Conservation (phyloP, 2,797 vertebrate genomes). For the Amblyraja radiata region DNA sequence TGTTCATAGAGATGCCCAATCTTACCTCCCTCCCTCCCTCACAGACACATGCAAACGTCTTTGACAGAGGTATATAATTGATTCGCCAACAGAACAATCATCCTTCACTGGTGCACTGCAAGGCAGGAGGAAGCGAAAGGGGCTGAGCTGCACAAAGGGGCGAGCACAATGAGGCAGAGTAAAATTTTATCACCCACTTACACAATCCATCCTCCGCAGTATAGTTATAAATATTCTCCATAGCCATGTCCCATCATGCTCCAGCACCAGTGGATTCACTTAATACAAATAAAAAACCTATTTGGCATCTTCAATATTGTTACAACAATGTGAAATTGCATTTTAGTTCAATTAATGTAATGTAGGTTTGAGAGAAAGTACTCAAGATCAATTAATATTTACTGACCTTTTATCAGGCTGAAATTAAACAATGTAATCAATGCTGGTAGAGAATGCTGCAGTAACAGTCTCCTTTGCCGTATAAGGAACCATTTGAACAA, state of each 20-base stretch:
- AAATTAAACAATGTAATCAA: background rate
- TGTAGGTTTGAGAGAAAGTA: background rate
- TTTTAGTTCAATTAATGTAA: background rate
- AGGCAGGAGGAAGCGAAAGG: background rate
- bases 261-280: background rate
- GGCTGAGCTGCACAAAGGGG: background rate
- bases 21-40: background rate
- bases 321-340: background rate
- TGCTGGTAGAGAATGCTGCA: background rate
- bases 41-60: background rate
- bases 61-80: background rate
- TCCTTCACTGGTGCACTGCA: background rate
- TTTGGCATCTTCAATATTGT: background rate
- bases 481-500: background rate
- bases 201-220: slow-evolving; percentile 21
- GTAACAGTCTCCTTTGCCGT: background rate
- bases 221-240: background rate
- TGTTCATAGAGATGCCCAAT: background rate
- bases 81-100: background rate
- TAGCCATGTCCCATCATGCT: slow-evolving; percentile 29
- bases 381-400: slow-evolving; percentile 10
- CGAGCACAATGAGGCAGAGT: background rate
- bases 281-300: background rate
- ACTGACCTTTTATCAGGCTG: background rate
- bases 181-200: background rate